Base-by-base conservation (phyloP, 2,888 invertebrate species). In the Nycteola revayana region DNA sequence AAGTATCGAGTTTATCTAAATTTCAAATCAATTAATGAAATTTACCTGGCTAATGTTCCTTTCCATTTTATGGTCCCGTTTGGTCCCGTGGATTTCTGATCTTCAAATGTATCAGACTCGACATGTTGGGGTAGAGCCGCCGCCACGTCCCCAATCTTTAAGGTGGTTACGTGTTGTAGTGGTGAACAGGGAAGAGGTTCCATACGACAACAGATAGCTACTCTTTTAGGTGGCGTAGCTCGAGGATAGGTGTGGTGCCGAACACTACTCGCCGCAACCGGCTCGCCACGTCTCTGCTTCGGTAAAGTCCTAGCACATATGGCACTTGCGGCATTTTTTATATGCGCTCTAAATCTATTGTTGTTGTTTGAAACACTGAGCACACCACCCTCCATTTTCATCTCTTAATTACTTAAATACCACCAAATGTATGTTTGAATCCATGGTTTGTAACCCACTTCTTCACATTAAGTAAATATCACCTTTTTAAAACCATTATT, bases 381-480 rank as follows among this genome's bases (percentile, higher is more conserved):
- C 46, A 87, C 77, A 56, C 89, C 90, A 69, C 90, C 85, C 67
- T 90, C 90, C 90, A 90, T 90, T 53, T 72, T 61, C 57, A 61
- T 61, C 45, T 48, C 59, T 33, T 25, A 39, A 25, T 27, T 42
- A 31, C 30, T 42, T 31, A 44, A 61, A 68, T 66, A 49, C 35
- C 67, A 73, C 72, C 68, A 42, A 81, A 55, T 75, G 66, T 72
- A 76, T 74, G 53, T 74, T 77, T 28, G 72, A 70, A 67, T 72
- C 78, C 86, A 84, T 86, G 42, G 56, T 28, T 22, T 25, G 25
- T 28, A 22, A 39, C 18, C 42, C 54, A 49, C 54, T 52, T 58
- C 42, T 29, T 49, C 60, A 52, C 49, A 44, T 44, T 36, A 25
- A 28, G 8, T 45, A 36, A 36, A 32, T 35, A 41, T 58, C 43